phyloP scores from a whole-genome alignment of 2,797 vertebrate species.

The Rhinella marina region DNA sequence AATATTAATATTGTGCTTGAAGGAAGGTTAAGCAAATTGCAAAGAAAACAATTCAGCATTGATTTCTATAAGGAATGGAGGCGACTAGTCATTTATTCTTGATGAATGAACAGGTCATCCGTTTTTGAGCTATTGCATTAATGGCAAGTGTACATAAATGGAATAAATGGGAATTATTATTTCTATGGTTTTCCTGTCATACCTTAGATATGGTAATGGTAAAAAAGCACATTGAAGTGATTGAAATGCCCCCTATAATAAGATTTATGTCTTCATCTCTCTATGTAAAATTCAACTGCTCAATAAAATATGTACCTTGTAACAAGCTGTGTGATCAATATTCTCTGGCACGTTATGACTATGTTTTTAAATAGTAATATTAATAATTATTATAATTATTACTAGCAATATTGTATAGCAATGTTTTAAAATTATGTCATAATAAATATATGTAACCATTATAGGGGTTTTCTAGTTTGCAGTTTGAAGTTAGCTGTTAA shows the following conservation, averaged over 20 bases:
- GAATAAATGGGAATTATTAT: slow-evolving; percentile 20
- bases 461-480: too few relatives aligned
- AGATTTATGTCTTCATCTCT: neutral
- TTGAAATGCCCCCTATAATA: slow-evolving; percentile 16
- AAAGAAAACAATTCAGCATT: slow-evolving; percentile 39
- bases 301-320: neutral
- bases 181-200: neutral
- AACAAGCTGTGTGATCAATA: neutral
- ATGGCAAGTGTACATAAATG: slow-evolving; percentile 25
- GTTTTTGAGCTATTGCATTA: slow-evolving; percentile 18
- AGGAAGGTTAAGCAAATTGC: neutral
- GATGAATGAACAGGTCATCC: slow-evolving; percentile 42
- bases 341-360: neutral
- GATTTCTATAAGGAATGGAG: slow-evolving; percentile 34
- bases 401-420: neutral
- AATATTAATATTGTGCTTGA: neutral
- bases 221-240: neutral
- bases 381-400: too few relatives aligned
- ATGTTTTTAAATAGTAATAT: too few relatives aligned
- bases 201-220: neutral
- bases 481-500: too few relatives aligned
- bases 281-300: neutral
- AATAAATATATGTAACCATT: too few relatives aligned
- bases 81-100: slow-evolving; percentile 25
- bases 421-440: neutral